These are phyloP conservation scores for Apis florea DNA, from an alignment of 1,140 invertebrate genomes.

Conservation along the genomic window DNA sequence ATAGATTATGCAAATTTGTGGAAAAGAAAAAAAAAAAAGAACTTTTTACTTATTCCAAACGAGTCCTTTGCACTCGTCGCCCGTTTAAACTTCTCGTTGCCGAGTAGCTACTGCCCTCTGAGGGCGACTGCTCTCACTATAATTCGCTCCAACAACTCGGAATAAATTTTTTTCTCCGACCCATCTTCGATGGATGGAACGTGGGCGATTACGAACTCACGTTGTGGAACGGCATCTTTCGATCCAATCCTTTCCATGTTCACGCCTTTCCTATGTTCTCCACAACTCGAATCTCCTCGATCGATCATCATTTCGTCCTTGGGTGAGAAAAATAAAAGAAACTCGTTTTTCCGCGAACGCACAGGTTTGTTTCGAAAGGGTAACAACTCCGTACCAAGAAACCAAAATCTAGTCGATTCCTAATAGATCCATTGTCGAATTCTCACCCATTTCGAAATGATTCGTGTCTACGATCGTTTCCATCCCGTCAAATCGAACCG, in stretches of 20 bases:
- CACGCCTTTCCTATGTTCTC: conserved; percentile 36
- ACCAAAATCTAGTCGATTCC: neutral
- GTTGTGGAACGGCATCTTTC: conserved; percentile 2
- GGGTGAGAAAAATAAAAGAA: conserved; percentile 12
- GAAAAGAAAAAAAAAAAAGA: neutral
- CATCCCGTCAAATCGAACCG: neutral
- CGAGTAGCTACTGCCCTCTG: conserved; percentile 52
- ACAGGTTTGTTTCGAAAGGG: neutral
- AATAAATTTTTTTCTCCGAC: neutral
- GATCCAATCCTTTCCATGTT: neutral
- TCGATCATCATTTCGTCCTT: conserved; percentile 27
- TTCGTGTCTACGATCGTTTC: neutral
- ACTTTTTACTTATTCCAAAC: no score
- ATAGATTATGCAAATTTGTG: no score
- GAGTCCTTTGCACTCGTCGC: neutral
- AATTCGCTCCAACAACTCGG: neutral
- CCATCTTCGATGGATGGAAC: neutral
- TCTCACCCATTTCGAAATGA: neutral
- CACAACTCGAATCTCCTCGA: neutral
- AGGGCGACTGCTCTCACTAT: neutral
- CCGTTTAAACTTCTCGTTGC: neutral
- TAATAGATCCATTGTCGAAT: no score
- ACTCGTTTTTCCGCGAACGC: neutral
- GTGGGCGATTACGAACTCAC: conserved; percentile 11
- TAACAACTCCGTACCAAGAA: neutral